These are phyloP conservation scores for Blastomussa wellsi DNA, from an alignment of 92 coral and sea anemone genomes.

Conservation along the genomic window DNA sequence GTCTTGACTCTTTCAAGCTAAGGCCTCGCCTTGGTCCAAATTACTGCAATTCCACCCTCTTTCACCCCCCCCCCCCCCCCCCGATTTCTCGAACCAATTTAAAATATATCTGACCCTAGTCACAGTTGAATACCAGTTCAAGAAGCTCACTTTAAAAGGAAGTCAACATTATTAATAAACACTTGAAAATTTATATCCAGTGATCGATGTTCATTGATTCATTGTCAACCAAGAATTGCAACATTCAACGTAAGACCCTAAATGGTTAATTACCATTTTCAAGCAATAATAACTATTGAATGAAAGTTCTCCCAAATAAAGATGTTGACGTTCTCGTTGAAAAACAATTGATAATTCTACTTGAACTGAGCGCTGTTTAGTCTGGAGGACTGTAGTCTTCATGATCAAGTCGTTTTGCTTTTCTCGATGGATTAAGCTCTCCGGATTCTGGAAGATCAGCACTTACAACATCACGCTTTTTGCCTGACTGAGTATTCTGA, in stretches of 20 bases:
- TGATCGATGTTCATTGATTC: neutral
- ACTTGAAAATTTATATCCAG: neutral
- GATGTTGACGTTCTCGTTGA: neutral
- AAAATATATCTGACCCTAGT: no score
- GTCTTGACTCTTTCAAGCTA: no score
- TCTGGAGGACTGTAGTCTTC: constrained; percentile 82
- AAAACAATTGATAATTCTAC: neutral
- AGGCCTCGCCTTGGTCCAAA: no score
- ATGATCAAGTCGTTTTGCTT: constrained; percentile 75
- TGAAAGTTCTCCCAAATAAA: neutral
- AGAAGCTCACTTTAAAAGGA: neutral
- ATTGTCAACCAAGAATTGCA: neutral
- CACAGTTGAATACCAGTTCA: neutral
- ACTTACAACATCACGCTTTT: constrained; percentile 83
- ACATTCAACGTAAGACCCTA: neutral
- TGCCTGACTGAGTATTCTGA: constrained; percentile 63
- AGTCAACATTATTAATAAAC: neutral
- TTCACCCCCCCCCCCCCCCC: no score
- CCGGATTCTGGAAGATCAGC: constrained; percentile 80
- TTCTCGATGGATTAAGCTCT: constrained; percentile 77
- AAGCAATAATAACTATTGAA: neutral
- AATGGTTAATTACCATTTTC: neutral
- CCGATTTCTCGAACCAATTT: no score
- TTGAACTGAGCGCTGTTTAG: constrained; percentile 16
- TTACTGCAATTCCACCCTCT: no score